Base-by-base conservation (phyloP, 1,140 invertebrate genomes). In the Cydia fagiglandana region DNA sequence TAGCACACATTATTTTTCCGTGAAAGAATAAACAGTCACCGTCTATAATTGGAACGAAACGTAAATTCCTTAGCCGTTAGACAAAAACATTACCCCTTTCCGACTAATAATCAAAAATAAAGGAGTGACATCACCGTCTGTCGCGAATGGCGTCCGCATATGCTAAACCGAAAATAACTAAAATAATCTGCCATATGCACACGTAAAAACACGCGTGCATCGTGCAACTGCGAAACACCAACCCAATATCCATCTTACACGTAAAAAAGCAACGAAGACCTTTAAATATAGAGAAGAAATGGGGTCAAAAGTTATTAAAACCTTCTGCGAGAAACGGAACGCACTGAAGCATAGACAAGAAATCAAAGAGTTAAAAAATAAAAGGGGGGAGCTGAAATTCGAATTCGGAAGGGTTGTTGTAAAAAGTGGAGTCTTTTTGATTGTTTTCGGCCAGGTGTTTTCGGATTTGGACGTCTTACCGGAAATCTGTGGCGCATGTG, bases 401-500 rank as follows among this genome's bases (percentile, higher is more conserved):
- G 73, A 82, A 84, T 81, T 87, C 74, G 86, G 88, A 90, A 86
- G 76, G 90, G 88, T 88, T 86, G 84, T 82, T 84, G 78, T 83
- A 91, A 89, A 86, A 88, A 89, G 81, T 86, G 83, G 83, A 89
- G 80, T 86, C 83, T 84, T 88, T 81, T 84, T 80, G 83, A 87
- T 86, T 84, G 82, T 84, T 86, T 79, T 81, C 82, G 82, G 79
- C 90, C 90, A 92, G 90, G 90, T 92, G 90, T 88, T 86, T 83
- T 81, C 76, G 78, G 80, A 86, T 84, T 88, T 76, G 85, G 84
- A 86, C 84, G 84, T 86, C 85, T 90, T 90, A 86, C 88, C 89
- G 89, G 89, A 90, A 91, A 90, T 92, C 90, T 90, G 89, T 85
- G 86, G 83, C 86, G 84, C 88, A 90, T 90, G 85, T 90, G 89